A percentile compares a stretch with the other conserved stretches of the same genome.
These are phyloP conservation scores for Ardeotis arabs DNA, from an alignment of 2,113 vertebrate species.

Conservation along the genomic window DNA sequence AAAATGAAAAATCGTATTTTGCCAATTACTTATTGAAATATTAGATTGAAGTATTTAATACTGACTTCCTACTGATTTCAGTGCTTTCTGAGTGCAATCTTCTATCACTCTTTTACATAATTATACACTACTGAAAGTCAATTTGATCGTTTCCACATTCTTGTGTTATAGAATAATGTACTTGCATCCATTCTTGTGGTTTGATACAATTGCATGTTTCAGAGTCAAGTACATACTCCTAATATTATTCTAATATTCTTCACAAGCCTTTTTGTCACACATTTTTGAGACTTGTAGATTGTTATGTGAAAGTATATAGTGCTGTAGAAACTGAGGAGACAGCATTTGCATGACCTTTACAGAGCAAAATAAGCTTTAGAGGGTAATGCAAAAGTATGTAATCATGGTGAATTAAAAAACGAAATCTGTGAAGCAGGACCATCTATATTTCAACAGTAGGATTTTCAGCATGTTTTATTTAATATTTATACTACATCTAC, in stretches of 20 bases:
- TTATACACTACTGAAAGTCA: neutral
- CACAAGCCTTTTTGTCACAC: neutral
- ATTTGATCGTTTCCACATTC: neutral
- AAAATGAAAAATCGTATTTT: constrained; percentile 44
- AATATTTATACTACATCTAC: neutral
- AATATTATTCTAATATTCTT: neutral
- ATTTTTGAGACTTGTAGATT: neutral
- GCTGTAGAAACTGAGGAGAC: neutral
- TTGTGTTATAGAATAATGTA: neutral
- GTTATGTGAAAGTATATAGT: neutral
- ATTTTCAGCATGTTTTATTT: neutral
- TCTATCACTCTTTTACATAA: neutral
- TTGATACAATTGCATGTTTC: neutral
- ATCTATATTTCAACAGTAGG: neutral
- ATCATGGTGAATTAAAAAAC: neutral
- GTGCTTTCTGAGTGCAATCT: neutral
- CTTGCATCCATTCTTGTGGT: neutral
- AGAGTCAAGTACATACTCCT: neutral
- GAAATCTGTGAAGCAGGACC: neutral
- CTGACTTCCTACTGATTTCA: neutral
- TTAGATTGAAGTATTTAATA: constrained; percentile 23
- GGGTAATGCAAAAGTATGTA: neutral
- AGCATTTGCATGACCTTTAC: neutral
- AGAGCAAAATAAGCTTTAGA: neutral
- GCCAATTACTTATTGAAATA: constrained; percentile 16